Base-by-base conservation (phyloP, 2,113 vertebrate species). In the Marmota monax region DNA sequence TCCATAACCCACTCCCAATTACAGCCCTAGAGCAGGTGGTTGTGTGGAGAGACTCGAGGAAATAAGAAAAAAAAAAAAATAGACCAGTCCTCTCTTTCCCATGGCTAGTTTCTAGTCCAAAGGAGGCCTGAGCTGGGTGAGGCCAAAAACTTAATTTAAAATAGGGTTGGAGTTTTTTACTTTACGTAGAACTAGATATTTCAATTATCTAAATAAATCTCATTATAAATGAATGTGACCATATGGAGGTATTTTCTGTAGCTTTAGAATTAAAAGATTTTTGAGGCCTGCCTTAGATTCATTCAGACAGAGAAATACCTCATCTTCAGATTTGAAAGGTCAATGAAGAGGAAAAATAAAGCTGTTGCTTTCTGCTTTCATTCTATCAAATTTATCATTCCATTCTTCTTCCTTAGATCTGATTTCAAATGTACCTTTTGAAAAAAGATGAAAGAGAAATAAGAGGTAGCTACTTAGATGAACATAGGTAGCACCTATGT, bases 201-300 rank as follows among this genome's bases (percentile, higher is more conserved):
- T 29, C 12, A 37, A 70, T 74, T 27, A 88, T 77, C 85, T 51
- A 77, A 82, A 90, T 82, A 77, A 93, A 80, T 34, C n/a, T 79
- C 2, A 69, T 5, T 14, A 63, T 37, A 63, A 80, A 63, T 88
- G 80, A 37, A 92, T 84, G 27, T 67, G 70, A 83, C 27, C 89
- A 25, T n/a, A 34, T 76, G 34, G n/a, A 77, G 3, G 6, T 22
- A 5, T 88, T 79, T 87, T 73, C 74, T 65, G 9, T 34, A 83
- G 90, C 32, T 42, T 72, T 16, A 74, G 32, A 84, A 67, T 79
- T 69, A 37, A 25, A 84, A 96, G 70, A 72, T 88, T 94, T 22
- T 42, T 48, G 27, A 29, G 12, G 18, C 29, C 65, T 79, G 32
- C 12, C 67, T 85, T 53, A 58, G 45, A 65, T 63, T 85, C 92